Base-by-base conservation (phyloP, 2,797 vertebrate genomes). In the Acanthurus lineatus region DNA sequence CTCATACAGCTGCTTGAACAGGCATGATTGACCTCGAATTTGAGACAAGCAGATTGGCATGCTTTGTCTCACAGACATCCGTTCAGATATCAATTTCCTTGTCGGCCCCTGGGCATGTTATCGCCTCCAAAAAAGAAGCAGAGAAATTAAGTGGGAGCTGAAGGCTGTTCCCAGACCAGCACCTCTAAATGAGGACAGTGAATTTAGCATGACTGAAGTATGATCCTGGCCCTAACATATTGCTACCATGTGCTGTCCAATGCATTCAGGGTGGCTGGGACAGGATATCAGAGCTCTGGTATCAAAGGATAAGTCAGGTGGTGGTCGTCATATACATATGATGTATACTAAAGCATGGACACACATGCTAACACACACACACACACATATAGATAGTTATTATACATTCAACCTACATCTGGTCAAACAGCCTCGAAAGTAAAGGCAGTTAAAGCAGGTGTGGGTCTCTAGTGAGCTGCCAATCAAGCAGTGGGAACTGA, bases 161-260 rank as follows among this genome's bases (percentile, higher is more conserved):
- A 85, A 69, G 70, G 79, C 87, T 82, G 78, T 79, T 88, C 76
- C 77, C 86, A 79, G 91, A 93, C 79, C 84, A 85, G 86, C 80
- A 86, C 61, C 60, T 85, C 83, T 76, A 89, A 93, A 93, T 79
- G 83, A 92, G 89, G 83, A 88, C 88, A 89, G 80, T 82, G 84
- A 88, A 88, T 93, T 93, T 91, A 91, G 77, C 86, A 79, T 75
- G 89, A 92, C 69, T 93, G 92, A 91, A 90, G 89, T 89, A 79
- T 93, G 89, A 91, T 88, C 90, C 79, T n/a, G 25, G 66, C 32
- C 63, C 54, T 59, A 64, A 72, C 82, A 89, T 95, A 95, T 95
- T 95, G 92, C 84, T 94, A 86, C 94, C 95, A 96, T 95, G 94
- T 96, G 95, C 91, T 70, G 76, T 57, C 51, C 82, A 90, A 91